phyloP scores from a whole-genome alignment of 2,113 vertebrate genomes.

The Ailuropoda melanoleuca region DNA sequence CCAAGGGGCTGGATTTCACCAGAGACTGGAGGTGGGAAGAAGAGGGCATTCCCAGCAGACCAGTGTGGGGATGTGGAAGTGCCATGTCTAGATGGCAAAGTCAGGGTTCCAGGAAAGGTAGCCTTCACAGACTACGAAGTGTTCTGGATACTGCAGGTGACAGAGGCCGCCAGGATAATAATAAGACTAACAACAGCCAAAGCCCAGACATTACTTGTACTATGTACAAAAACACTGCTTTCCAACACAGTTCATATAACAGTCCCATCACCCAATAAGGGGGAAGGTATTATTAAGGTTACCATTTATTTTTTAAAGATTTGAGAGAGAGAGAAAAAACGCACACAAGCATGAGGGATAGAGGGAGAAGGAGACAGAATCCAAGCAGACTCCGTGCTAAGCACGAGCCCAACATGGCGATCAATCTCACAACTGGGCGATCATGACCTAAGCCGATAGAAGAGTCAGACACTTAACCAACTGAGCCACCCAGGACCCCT shows the following conservation, averaged over 20 bases:
- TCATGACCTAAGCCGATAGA: neutral
- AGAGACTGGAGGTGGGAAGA: neutral
- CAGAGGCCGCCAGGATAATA: neutral
- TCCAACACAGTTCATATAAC: fast-evolving
- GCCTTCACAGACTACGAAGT: neutral
- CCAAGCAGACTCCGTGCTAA: neutral
- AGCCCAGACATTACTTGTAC: no score
- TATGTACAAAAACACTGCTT: neutral
- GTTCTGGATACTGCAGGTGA: neutral
- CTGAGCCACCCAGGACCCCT: neutral
- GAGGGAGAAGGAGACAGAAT: neutral
- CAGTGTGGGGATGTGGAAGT: fast-evolving
- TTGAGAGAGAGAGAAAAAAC: neutral
- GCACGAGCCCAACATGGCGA: neutral
- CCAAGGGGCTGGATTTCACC: neutral
- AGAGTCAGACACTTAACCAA: no score
- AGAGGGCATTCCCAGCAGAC: neutral
- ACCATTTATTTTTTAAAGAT: neutral
- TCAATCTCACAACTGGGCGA: neutral
- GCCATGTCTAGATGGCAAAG: neutral
- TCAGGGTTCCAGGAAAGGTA: neutral
- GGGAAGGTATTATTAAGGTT: neutral
- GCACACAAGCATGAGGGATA: neutral
- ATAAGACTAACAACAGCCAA: neutral
- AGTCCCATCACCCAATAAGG: neutral